Conservation (phyloP, 1,140 invertebrate genomes). For the Pseudomyrmex concolor region DNA sequence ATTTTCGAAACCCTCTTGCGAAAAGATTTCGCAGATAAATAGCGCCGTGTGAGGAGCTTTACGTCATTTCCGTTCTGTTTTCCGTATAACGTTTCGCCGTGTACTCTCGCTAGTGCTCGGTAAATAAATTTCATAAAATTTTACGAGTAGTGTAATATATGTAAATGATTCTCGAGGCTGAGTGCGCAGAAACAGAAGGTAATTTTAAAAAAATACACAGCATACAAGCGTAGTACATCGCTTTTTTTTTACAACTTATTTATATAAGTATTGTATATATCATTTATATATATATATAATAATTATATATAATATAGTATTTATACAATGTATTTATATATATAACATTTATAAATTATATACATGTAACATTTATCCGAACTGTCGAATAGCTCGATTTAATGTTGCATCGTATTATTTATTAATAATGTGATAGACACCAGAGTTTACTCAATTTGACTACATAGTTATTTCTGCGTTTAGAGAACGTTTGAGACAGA, state of each 20-base stretch:
- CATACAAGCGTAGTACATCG: too few species aligned
- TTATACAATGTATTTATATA: too few species aligned
- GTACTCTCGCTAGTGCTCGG: neutral
- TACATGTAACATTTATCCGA: too few species aligned
- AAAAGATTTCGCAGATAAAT: slow-evolving; percentile 48
- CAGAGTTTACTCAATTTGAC: neutral
- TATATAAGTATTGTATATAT: too few species aligned
- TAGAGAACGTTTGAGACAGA: neutral
- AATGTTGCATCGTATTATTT: neutral
- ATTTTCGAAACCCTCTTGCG: slow-evolving; percentile 21
- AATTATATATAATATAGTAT: too few species aligned
- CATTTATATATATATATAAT: too few species aligned
- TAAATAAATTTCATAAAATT: slow-evolving; percentile 30
- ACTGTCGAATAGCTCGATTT: neutral
- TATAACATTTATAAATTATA: too few species aligned
- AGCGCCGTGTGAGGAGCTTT: neutral
- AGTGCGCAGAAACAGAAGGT: neutral
- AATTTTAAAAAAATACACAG: slow-evolving; percentile 3
- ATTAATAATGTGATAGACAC: neutral
- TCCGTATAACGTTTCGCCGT: neutral
- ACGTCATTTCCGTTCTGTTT: neutral
- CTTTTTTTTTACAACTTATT: too few species aligned
- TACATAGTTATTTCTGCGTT: neutral
- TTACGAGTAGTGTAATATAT: slow-evolving; percentile 21
- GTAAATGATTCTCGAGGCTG: slow-evolving; percentile 9